Evolutionary conservation across 2,113 vertebrate species (phyloP), one percentile per base, ranked within the genome.

Genomic region (Sula dactylatra): DNA sequence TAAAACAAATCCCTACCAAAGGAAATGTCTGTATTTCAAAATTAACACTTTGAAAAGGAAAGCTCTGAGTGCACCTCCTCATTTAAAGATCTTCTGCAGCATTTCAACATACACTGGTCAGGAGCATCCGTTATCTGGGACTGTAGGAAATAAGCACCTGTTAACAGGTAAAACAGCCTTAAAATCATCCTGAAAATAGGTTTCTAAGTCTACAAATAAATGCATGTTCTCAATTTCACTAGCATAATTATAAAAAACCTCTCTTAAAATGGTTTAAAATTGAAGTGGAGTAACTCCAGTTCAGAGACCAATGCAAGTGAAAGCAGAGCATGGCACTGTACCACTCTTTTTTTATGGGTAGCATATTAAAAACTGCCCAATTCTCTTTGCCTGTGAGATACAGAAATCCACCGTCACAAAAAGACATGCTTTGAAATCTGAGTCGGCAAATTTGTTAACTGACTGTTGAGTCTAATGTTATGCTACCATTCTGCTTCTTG

Each of bases 401-500:
- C 83, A 87, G 96, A 97, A 97, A 93, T 96, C 88, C 95, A 95
- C 90, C 86, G 90, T 91, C 96, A 91, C 97, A 70, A 83, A 94
- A 96, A 96, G 94, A 97, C 97, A 94, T 2, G 95, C 98, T 96
- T 94, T 96, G 95, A 97, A 96, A 97, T 96, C 97, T 96, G 98
- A 98, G 97, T 97, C 97, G 97, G 98, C 97, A 98, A 95, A 98
- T 98, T 98, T 98, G 98, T 98, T 98, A 98, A 98, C 97, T 98
- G 98, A 97, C 98, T 98, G 98, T 98, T 97, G 98, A 98, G 98
- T 92, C 98, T 98, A 98, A 98, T 98, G 98, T 98, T 98, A 98
- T 94, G 98, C 98, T 98, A 97, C 98, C 97, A 98, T 98, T 98
- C 98, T 98, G 98, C 96, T 95, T 98, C 98, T 98, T 98, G 98